Conservation (phyloP, 2,888 invertebrate genomes). For the Branchellion lobata region DNA sequence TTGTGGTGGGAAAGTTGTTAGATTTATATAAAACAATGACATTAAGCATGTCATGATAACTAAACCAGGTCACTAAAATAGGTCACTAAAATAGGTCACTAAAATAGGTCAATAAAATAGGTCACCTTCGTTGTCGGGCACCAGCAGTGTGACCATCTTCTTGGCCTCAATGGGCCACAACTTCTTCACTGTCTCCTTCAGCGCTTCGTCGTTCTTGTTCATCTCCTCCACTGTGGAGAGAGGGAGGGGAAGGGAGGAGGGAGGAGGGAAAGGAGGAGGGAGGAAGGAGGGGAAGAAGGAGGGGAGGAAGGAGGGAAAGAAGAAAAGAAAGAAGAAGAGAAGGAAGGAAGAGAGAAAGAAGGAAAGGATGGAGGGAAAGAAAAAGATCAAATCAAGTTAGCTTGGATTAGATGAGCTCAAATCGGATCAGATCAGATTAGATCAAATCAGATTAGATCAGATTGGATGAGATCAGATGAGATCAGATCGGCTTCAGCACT, state of each 20-base stretch:
- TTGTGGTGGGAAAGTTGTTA: background rate
- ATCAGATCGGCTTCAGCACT: too few relatives aligned
- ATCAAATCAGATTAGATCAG: too few relatives aligned
- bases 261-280: background rate
- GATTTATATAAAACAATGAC: background rate
- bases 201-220: conserved; percentile 96
- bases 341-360: background rate
- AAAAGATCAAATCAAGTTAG: too few relatives aligned
- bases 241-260: background rate
- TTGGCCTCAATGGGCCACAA: conserved; percentile 99
- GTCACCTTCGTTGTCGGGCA: conserved; percentile 78
- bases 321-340: background rate
- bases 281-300: background rate
- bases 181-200: conserved; percentile 87
- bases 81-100: background rate
- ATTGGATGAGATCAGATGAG: too few relatives aligned
- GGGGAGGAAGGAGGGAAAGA: background rate
- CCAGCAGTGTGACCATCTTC: conserved; percentile 90
- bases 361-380: too few relatives aligned
- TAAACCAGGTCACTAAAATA: background rate
- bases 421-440: too few relatives aligned
- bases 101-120: background rate
- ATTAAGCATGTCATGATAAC: background rate
- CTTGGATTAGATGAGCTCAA: too few relatives aligned
- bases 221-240: conserved; percentile 82